These are phyloP conservation scores for Phacellophora camtschatica DNA, from an alignment of 30 jellyfish, hydroid and myxozoan species.

Conservation along the genomic window DNA sequence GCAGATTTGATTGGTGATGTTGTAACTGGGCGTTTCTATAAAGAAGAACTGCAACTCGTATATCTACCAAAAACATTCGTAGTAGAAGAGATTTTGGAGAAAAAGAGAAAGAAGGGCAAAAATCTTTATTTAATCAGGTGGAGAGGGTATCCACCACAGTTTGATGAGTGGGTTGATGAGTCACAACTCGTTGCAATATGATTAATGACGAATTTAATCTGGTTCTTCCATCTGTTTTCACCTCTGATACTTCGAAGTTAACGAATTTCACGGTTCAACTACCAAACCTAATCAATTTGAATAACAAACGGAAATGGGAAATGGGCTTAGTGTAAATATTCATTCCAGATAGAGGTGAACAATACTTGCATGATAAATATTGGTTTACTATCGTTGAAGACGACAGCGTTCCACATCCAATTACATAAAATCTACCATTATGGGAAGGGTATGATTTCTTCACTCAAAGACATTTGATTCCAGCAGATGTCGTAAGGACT, in stretches of 20 bases:
- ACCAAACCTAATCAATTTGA: constrained; percentile 1
- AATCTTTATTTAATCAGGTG: constrained; percentile 20
- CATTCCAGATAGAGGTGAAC: constrained; percentile 1
- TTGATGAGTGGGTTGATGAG: constrained; percentile 37
- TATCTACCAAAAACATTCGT: constrained; percentile 27
- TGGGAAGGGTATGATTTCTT: not conserved
- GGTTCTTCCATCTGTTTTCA: constrained; percentile 34
- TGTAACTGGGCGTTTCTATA: constrained; percentile 33
- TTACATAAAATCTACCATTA: not conserved
- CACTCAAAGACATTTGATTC: not conserved
- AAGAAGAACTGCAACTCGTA: constrained; percentile 41
- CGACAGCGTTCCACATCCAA: not conserved
- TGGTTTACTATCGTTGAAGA: constrained; percentile 1
- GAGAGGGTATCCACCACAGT: constrained; percentile 21
- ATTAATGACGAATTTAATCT: constrained; percentile 18
- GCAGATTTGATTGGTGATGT: constrained; percentile 30
- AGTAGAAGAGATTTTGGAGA: not conserved
- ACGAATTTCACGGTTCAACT: not conserved
- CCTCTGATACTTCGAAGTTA: not conserved
- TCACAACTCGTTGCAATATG: constrained; percentile 8
- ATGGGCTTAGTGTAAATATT: constrained; percentile 20
- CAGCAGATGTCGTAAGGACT: not conserved
- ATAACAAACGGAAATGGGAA: constrained; percentile 5
- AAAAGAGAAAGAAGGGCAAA: constrained; percentile 8
- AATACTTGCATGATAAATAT: not conserved